phyloP scores from a whole-genome alignment of 2,797 vertebrate species.

The Typhlichthys eigenmanni region DNA sequence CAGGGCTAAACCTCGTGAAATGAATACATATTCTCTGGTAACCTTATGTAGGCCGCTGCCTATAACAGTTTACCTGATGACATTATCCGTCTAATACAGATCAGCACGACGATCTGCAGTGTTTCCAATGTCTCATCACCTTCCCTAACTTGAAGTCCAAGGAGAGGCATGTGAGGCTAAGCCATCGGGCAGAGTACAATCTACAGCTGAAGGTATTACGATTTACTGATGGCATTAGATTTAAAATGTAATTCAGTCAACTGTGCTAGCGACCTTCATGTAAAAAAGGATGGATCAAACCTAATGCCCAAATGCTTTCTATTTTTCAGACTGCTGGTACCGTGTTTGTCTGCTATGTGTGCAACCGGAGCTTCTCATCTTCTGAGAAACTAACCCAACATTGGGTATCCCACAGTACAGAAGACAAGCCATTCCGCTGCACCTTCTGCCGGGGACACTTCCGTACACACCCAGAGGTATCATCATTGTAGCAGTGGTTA shows the following conservation, averaged over 20 bases:
- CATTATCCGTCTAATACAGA: constrained; percentile 57
- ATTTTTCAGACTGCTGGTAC: constrained; percentile 50
- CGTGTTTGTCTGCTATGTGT: constrained; percentile 84
- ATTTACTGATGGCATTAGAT: neutral
- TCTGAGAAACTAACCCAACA: constrained; percentile 80
- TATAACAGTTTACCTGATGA: neutral
- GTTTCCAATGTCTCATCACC: constrained; percentile 84
- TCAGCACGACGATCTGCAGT: constrained; percentile 78
- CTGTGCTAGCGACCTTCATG: too few species aligned
- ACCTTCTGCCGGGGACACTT: constrained; percentile 71
- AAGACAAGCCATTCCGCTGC: constrained; percentile 79
- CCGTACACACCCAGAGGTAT: constrained; percentile 76
- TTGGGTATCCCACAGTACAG: constrained; percentile 73
- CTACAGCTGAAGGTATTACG: constrained; percentile 61
- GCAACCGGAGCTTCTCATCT: constrained; percentile 76
- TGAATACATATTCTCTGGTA: too few species aligned
- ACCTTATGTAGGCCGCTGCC: too few species aligned
- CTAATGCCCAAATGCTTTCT: neutral
- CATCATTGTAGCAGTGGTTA: neutral
- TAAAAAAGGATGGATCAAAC: neutral
- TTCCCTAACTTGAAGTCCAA: constrained; percentile 80
- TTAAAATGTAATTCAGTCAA: neutral
- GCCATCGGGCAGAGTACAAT: constrained; percentile 80
- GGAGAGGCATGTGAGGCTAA: constrained; percentile 82
- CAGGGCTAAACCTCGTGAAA: too few species aligned